Percentiles rank a stretch among this genome's conserved stretches.
Conservation (phyloP, 2,888 invertebrate species). For the Pteria penguin region DNA sequence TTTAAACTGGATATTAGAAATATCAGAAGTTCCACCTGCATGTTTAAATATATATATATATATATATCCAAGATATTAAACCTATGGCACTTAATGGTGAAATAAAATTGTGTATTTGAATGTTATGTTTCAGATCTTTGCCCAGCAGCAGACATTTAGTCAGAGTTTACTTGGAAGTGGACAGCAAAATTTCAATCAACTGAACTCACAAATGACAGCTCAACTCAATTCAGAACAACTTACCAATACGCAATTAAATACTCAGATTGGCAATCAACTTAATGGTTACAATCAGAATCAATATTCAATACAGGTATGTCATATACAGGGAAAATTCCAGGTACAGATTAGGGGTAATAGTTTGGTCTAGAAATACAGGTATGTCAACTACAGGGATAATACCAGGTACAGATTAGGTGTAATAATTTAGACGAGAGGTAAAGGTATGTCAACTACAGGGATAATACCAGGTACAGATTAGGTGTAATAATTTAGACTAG, state of each 20-base stretch:
- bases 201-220: constrained; percentile 51
- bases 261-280: constrained; percentile 41
- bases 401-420: too few relatives aligned
- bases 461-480: too few relatives aligned
- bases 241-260: constrained; percentile 19
- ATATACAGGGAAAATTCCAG: too few relatives aligned
- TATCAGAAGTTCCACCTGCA: too few relatives aligned
- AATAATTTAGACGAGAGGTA: too few relatives aligned
- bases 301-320: constrained; percentile 59
- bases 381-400: too few relatives aligned
- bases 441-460: too few relatives aligned
- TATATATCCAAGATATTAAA: neutral
- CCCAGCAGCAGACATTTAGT: constrained; percentile 65
- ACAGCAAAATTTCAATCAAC: constrained; percentile 65
- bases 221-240: constrained; percentile 29
- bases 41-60: neutral
- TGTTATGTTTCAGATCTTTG: constrained; percentile 63
- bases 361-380: too few relatives aligned
- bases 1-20: too few relatives aligned
- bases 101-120: neutral
- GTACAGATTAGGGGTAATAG: too few relatives aligned
- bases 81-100: neutral
- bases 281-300: constrained; percentile 41
- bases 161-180: constrained; percentile 69
- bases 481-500: too few relatives aligned